Evolutionary conservation across 2,888 invertebrate genomes (phyloP), one percentile per base, ranked within the genome.

Genomic region (Synergus laeviventris): DNA sequence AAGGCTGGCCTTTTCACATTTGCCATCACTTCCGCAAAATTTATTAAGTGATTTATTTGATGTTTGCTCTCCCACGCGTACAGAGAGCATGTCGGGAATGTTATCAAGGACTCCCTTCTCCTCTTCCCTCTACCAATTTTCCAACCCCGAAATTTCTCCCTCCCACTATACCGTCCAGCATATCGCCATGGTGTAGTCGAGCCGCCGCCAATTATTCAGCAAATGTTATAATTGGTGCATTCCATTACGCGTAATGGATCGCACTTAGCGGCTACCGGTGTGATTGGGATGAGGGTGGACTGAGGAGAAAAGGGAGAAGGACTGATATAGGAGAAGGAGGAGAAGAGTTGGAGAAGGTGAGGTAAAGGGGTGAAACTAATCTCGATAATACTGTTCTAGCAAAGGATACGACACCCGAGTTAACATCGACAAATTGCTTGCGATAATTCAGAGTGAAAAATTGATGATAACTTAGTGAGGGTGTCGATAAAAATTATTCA

Each of bases 181-280:
- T 81, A 79, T 62, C 80, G 77, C 79, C 80, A 78, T 24, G 18
- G 75, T 77, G 73, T 77, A 85, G 84, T 79, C 86, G 82, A 87
- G 86, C 86, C 83, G 83, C 84, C 86, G 86, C 87, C 88, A 89
- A 89, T 90, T 90, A 90, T 90, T 89, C 89, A 89, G 87, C 89
- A 90, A 90, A 90, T 89, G 89, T 89, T 89, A 89, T 90, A 90
- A 90, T 90, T 89, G 89, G 89, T 87, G 89, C 89, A 90, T 89
- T 90, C 89, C 89, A 89, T 89, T 90, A 90, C 87, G 86, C 87
- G 87, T 89, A 89, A 90, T 90, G 89, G 89, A 89, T 89, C 89
- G 89, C 89, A 89, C 89, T 89, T 90, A 89, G 89, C 86, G 87
- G 88, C 87, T 86, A 82, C 83, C 84, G 89, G 88, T 89, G 89